Evolutionary conservation across 2,113 vertebrate genomes (phyloP).

Genomic region (Lates calcarifer): DNA sequence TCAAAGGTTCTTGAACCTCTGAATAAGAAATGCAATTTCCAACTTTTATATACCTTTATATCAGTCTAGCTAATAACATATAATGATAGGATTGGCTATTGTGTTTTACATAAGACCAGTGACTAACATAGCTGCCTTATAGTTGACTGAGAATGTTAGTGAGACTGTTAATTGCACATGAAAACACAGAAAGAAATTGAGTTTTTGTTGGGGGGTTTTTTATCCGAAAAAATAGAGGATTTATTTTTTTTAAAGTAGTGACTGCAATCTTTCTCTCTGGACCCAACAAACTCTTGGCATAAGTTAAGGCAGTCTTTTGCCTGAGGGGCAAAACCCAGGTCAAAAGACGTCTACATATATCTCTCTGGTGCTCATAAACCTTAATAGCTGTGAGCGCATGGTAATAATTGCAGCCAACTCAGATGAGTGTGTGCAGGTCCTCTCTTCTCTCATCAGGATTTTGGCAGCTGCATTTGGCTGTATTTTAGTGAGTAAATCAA

Average conservation of each 20-base stretch:
- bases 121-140: too few relatives aligned
- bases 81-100: too few relatives aligned
- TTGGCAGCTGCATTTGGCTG: neutral
- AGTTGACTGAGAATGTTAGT: too few relatives aligned
- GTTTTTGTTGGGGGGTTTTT: neutral
- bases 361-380: slow-evolving; percentile 10
- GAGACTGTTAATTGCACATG: too few relatives aligned
- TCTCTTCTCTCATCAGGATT: slow-evolving; percentile 8
- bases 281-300: neutral
- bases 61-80: too few relatives aligned
- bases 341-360: slow-evolving; percentile 2
- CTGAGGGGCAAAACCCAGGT: neutral
- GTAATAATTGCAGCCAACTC: slow-evolving; percentile 2
- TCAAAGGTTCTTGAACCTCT: neutral
- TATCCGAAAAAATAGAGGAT: too few relatives aligned
- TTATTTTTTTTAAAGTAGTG: slow-evolving; percentile 9
- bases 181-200: too few relatives aligned
- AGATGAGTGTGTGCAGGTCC: neutral
- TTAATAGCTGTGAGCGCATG: slow-evolving; percentile 15
- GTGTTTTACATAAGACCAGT: too few relatives aligned
- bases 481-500: neutral
- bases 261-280: neutral
- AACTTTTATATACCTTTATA: too few relatives aligned
- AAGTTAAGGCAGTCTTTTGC: neutral
- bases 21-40: too few relatives aligned